Conservation (phyloP, 2,888 invertebrate species). For the Empis stercorea region DNA sequence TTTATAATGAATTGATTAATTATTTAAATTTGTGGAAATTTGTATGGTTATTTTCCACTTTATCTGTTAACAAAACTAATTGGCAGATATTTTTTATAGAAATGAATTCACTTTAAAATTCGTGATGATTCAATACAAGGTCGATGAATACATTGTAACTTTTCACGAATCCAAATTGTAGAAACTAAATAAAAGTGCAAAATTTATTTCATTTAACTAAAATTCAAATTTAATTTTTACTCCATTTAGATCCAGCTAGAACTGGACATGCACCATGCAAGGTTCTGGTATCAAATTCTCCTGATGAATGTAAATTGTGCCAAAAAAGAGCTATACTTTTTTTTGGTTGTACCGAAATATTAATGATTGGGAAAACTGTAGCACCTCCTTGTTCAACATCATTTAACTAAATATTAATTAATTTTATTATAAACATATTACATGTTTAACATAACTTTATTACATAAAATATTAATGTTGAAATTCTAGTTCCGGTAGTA, state of each 20-base stretch:
- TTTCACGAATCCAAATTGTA: too few relatives aligned
- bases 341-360: constrained; percentile 70
- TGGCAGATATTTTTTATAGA: too few relatives aligned
- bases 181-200: too few relatives aligned
- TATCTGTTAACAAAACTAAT: too few relatives aligned
- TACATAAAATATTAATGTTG: constrained; percentile 9
- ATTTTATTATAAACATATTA: too few relatives aligned
- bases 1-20: too few relatives aligned
- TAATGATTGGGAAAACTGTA: constrained; percentile 86
- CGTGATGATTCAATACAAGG: too few relatives aligned
- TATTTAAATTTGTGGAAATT: too few relatives aligned
- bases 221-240: constrained; percentile 12
- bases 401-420: constrained; percentile 56
- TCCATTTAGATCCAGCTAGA: constrained; percentile 29
- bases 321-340: constrained; percentile 44
- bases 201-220: too few relatives aligned
- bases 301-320: constrained; percentile 27
- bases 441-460: neutral
- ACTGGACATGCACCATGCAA: constrained; percentile 30
- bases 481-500: constrained; percentile 3
- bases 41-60: too few relatives aligned
- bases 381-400: constrained; percentile 96
- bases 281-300: constrained; percentile 24
- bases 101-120: too few relatives aligned
- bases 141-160: too few relatives aligned